phyloP scores from a whole-genome alignment of 2,888 invertebrate genomes.

The Geophilus truncorum region DNA sequence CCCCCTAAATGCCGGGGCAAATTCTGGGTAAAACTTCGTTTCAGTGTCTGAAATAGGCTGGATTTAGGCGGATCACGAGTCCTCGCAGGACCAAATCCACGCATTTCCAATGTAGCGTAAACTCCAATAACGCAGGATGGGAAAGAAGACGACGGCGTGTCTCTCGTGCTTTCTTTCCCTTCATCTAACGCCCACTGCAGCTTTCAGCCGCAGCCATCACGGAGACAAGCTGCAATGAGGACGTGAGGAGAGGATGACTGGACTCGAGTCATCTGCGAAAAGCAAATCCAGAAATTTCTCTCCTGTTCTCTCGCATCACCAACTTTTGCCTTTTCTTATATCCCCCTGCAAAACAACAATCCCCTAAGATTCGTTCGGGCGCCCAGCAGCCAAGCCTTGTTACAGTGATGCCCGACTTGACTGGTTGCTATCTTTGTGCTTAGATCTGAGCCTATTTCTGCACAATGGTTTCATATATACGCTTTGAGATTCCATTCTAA shows the following conservation, averaged over 20 bases:
- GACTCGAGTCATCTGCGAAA: slow-evolving; percentile 22
- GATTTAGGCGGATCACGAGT: slow-evolving; percentile 35
- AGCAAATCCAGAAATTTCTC: slow-evolving; percentile 16
- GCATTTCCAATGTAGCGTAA: slow-evolving; percentile 36
- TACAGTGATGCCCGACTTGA: background rate
- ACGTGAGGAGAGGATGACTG: background rate
- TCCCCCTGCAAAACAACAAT: background rate
- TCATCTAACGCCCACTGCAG: background rate
- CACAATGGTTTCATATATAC: background rate
- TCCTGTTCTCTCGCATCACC: slow-evolving; percentile 3
- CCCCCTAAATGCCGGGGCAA: slow-evolving; percentile 34
- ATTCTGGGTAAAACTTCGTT: slow-evolving; percentile 36
- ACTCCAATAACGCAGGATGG: slow-evolving; percentile 33
- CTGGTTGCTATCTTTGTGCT: background rate
- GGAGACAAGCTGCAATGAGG: background rate
- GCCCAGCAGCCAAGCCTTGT: no score
- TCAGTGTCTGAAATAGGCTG: slow-evolving; percentile 35
- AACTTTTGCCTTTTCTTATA: slow-evolving; percentile 11
- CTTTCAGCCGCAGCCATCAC: background rate
- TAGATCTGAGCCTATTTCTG: background rate
- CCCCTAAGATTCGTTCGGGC: background rate
- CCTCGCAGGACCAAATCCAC: slow-evolving; percentile 32
- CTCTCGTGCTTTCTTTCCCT: background rate
- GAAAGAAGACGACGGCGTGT: background rate
- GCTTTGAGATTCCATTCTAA: background rate